These are phyloP conservation scores for Spodoptera exigua DNA, from an alignment of 2,888 invertebrate genomes.

Conservation along the genomic window DNA sequence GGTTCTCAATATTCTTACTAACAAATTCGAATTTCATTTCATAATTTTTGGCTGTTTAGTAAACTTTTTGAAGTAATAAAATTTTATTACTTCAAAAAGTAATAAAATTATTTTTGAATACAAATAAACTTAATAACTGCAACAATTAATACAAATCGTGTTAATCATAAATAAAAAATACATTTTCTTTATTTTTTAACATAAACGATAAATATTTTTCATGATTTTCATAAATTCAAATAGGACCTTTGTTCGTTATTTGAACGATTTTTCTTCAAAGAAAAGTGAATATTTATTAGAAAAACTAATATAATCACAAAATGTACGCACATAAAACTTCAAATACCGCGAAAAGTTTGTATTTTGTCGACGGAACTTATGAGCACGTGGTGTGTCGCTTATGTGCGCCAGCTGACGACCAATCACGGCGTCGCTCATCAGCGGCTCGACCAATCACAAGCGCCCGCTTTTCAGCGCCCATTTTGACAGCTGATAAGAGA, in stretches of 20 bases:
- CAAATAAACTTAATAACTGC: no score
- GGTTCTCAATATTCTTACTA: conserved; percentile 7
- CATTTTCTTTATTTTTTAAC: no score
- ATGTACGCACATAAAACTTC: conserved; percentile 18
- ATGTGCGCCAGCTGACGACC: conserved; percentile 80
- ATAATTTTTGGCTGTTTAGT: background rate
- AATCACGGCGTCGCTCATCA: conserved; percentile 82
- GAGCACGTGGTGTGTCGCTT: conserved; percentile 87
- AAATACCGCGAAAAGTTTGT: conserved; percentile 76
- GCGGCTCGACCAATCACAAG: conserved; percentile 75
- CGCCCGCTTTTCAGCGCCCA: conserved; percentile 81
- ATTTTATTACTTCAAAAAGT: no score
- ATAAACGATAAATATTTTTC: no score
- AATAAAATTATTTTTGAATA: no score
- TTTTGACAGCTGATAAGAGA: conserved; percentile 86
- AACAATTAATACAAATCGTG: no score
- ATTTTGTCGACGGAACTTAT: conserved; percentile 81
- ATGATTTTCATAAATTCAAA: background rate
- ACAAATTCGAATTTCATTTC: background rate
- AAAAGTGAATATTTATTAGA: background rate
- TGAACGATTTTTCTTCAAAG: no score
- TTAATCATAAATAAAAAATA: no score
- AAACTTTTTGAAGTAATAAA: background rate
- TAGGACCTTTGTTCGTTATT: no score
- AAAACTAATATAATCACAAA: background rate